Base-by-base conservation (phyloP, 1,140 invertebrate species). In the Trigoniulus corallinus region DNA sequence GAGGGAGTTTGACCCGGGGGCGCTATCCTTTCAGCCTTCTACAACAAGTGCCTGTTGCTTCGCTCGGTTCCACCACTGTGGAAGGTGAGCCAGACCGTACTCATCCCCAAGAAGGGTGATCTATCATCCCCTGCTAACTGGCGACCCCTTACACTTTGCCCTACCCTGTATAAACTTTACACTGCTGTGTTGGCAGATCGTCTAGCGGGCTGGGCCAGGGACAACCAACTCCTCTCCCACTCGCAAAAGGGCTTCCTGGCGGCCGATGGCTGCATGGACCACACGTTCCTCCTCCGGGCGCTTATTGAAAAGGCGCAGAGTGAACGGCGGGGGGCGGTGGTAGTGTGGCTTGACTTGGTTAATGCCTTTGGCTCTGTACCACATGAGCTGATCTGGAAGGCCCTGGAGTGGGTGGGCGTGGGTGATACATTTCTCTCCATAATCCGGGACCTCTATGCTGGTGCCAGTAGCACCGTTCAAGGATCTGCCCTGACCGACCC, bases 321-420 rank as follows among this genome's bases (percentile, higher is more conserved):
- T 3, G 37, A 34, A 3, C 25, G 20, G 2, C 48, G 24, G 18
- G 46, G 49, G 42, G 49, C 59, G 18, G 49, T 7, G 39, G 54
- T 53, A 23, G 56, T 57, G 27, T 56, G 53, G n/a, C 21, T 63
- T 10, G 64, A 63, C 24, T 24, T 60, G 0, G 43, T 45, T n/a
- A 60, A 59, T 22, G 61, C 63, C 0, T 70, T 70, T 45, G 65
- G 67, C 26, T 57, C 61, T 0, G 61, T 69, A 0, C 51, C 58
- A 0, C 61, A 63, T 26, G 12, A 49, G 0, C 50, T 62, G 1
- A 51, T 64, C 0, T 0, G 48, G 1, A 23, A 47, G 0, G 54
- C 54, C 0, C 49, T 68, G 0, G 29, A 21, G 1, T 23, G 48
- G 3, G 23, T 53, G 3, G 47, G 50, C 12, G 7, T 53, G 13